Conservation (phyloP, 2,888 invertebrate genomes). For the Urechis unicinctus region DNA sequence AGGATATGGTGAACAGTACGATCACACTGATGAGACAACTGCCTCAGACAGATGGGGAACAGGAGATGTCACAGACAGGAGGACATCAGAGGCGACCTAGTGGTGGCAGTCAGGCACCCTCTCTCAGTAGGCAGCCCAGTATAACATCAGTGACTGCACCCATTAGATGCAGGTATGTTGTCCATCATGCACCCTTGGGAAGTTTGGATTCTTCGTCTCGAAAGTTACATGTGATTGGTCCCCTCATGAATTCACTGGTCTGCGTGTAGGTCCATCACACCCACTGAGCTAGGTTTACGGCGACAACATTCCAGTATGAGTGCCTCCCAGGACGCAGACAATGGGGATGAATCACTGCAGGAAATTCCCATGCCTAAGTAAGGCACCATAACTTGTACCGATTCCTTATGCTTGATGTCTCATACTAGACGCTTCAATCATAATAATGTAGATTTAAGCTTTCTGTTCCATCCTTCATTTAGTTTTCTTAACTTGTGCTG, state of each 20-base stretch:
- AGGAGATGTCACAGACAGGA: neutral
- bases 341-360: no score
- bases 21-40: neutral
- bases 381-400: no score
- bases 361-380: no score
- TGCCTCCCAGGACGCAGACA: no score
- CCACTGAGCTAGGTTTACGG: constrained; percentile 37
- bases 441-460: no score
- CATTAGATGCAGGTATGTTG: constrained; percentile 25
- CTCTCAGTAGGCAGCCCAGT: constrained; percentile 3
- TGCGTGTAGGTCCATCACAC: constrained; percentile 37
- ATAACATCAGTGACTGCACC: constrained; percentile 13
- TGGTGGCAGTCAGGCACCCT: neutral
- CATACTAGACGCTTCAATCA: no score
- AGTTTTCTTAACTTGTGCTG: neutral
- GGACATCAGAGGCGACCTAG: no score
- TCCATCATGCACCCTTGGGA: no score
- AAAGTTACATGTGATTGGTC: no score
- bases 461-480: no score
- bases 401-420: no score
- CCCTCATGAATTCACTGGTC: neutral
- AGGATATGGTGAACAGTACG: constrained; percentile 28
- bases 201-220: no score
- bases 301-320: constrained; percentile 23
- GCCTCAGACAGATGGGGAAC: neutral